Conservation (phyloP, 2,888 invertebrate species). For the Sphaeridia pumilis region DNA sequence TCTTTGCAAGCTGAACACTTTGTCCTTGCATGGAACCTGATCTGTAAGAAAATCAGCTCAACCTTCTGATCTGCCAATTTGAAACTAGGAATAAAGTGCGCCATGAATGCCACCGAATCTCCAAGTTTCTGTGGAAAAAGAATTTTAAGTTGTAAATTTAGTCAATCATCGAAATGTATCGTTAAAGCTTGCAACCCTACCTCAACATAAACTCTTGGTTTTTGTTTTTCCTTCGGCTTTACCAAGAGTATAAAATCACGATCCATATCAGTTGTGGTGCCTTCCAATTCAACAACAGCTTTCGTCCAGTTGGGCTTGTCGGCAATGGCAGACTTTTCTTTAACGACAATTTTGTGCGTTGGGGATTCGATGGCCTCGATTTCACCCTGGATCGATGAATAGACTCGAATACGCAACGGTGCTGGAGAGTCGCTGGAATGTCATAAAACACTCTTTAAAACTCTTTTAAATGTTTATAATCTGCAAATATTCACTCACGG, state of each 20-base stretch:
- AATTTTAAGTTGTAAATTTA: not conserved
- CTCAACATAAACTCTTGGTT: slow-evolving; percentile 43
- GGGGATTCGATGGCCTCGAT: slow-evolving; percentile 29
- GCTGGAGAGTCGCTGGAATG: slow-evolving; percentile 20
- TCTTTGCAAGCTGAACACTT: slow-evolving; percentile 32
- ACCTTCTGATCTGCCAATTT: slow-evolving; percentile 36
- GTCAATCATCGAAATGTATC: not conserved
- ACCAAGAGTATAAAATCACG: slow-evolving; percentile 41
- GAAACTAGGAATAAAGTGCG: slow-evolving; percentile 41
- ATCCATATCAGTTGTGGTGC: slow-evolving; percentile 29
- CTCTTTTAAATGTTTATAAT: not conserved
- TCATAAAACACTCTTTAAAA: not conserved
- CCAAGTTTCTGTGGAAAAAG: slow-evolving; percentile 14
- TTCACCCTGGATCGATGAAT: slow-evolving; percentile 25
- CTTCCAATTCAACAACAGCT: slow-evolving; percentile 18
- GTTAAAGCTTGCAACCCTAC: slow-evolving; percentile 14
- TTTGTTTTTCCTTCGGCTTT: slow-evolving; percentile 40
- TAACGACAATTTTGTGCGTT: slow-evolving; percentile 24
- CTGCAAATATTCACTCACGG: slow-evolving; percentile 4
- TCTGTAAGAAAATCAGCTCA: slow-evolving; percentile 40
- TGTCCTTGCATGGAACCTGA: slow-evolving; percentile 42
- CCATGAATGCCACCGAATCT: slow-evolving; percentile 24
- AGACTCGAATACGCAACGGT: slow-evolving; percentile 28
- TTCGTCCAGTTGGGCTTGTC: slow-evolving; percentile 23
- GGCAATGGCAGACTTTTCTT: slow-evolving; percentile 14